Evolutionary conservation across 1,140 invertebrate genomes (phyloP).

Genomic region (Helicorthomorpha holstii): DNA sequence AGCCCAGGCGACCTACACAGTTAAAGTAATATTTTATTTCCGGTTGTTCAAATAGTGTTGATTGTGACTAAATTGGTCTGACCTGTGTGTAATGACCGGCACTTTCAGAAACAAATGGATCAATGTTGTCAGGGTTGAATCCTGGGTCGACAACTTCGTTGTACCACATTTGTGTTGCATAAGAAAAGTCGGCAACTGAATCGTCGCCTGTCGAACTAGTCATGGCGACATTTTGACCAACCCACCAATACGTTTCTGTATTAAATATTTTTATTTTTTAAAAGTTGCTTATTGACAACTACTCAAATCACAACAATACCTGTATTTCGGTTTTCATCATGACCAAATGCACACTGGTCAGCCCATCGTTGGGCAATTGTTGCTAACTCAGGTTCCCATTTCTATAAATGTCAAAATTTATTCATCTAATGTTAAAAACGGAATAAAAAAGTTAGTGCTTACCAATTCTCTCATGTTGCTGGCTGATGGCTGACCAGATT

Average conservation of each 20-base stretch:
- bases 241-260: background rate
- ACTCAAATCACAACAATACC: background rate
- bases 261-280: background rate
- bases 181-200: background rate
- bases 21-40: background rate
- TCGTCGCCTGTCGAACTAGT: background rate
- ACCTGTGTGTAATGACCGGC: slow-evolving; percentile 7
- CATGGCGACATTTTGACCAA: slow-evolving; percentile 3
- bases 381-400: slow-evolving; percentile 26
- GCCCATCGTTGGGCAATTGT: slow-evolving; percentile 26
- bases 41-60: background rate
- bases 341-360: slow-evolving; percentile 24
- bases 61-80: background rate
- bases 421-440: too few relatives aligned
- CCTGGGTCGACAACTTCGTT: slow-evolving; percentile 6
- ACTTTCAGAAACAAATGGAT: background rate
- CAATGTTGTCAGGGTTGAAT: slow-evolving; percentile 2
- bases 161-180: slow-evolving; percentile 1
- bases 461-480: slow-evolving; percentile 16
- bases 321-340: slow-evolving; percentile 16
- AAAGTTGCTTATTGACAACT: background rate
- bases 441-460: background rate
- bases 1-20: slow-evolving; percentile 2
- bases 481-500: slow-evolving; percentile 13
- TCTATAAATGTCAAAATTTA: slow-evolving; percentile 13